phyloP scores from a whole-genome alignment of 2,797 vertebrate species.

The Mus spretus region DNA sequence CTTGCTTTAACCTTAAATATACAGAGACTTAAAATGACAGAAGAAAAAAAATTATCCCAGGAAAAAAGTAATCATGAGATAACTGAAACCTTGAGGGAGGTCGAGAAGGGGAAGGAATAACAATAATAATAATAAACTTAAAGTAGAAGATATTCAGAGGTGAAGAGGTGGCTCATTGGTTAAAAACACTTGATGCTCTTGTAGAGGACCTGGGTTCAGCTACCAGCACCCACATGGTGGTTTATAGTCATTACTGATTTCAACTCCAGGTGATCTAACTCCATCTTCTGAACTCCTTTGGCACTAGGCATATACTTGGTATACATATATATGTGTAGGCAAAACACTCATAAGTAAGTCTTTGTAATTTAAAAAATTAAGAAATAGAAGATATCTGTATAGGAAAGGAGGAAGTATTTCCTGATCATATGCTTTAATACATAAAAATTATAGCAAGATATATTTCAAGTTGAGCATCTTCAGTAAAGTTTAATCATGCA shows the following conservation, averaged over 20 bases:
- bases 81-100: not conserved
- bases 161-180: not conserved
- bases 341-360: not conserved
- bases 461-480: not conserved
- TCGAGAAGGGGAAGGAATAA: not conserved
- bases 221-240: not conserved
- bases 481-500: not conserved
- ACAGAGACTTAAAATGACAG: not conserved
- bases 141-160: not conserved
- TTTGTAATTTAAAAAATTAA: not conserved
- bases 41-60: not conserved
- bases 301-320: not conserved
- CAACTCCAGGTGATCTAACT: not conserved
- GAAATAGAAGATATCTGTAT: not conserved
- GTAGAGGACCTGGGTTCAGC: not conserved
- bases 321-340: not conserved
- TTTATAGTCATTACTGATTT: not conserved
- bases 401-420: not conserved
- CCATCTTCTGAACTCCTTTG: not conserved
- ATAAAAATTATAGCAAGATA: not conserved
- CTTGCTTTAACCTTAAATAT: not conserved
- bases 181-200: not conserved
- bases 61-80: not conserved
- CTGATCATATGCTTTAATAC: not conserved
- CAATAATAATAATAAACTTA: not conserved